A percentile compares a stretch with the other conserved stretches of the same genome.
Conservation (phyloP, 1,140 invertebrate genomes). For the Eufriesea mexicana region DNA sequence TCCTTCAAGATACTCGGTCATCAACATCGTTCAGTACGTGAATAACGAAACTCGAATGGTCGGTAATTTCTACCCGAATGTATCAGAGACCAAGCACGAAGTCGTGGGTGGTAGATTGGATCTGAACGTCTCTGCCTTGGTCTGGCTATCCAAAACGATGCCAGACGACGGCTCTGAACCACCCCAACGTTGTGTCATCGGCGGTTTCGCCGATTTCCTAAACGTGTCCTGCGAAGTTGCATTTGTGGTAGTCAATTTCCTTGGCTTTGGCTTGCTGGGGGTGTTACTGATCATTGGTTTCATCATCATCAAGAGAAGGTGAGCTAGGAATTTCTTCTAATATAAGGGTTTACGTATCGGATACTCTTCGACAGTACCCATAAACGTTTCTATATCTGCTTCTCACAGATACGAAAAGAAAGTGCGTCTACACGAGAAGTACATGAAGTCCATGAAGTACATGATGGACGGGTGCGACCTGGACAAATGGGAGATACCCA, state of each 20-base stretch:
- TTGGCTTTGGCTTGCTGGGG: conserved; percentile 86
- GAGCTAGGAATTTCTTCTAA: conserved; percentile 52
- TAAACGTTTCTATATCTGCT: neutral
- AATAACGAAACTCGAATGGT: conserved; percentile 83
- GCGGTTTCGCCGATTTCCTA: conserved; percentile 86
- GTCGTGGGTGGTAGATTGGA: conserved; percentile 81
- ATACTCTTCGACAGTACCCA: too few species aligned
- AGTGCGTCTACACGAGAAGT: conserved; percentile 86
- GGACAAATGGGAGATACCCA: conserved; percentile 93
- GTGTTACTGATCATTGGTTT: conserved; percentile 85
- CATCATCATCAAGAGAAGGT: conserved; percentile 87
- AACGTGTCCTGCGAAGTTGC: conserved; percentile 88
- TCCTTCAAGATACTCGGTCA: conserved; percentile 86
- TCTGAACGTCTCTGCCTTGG: conserved; percentile 84
- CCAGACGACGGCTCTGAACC: conserved; percentile 88
- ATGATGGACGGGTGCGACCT: conserved; percentile 84
- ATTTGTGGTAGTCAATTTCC: conserved; percentile 87
- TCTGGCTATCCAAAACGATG: conserved; percentile 85
- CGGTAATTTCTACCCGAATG: conserved; percentile 86
- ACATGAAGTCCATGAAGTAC: conserved; percentile 89
- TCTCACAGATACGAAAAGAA: conserved; percentile 87
- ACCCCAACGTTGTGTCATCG: conserved; percentile 84
- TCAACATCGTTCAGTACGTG: conserved; percentile 89
- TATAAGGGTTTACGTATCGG: too few species aligned
- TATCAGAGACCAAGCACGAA: conserved; percentile 74